Base-by-base conservation (phyloP, 2,113 vertebrate genomes). In the Megatriorchis doriae region DNA sequence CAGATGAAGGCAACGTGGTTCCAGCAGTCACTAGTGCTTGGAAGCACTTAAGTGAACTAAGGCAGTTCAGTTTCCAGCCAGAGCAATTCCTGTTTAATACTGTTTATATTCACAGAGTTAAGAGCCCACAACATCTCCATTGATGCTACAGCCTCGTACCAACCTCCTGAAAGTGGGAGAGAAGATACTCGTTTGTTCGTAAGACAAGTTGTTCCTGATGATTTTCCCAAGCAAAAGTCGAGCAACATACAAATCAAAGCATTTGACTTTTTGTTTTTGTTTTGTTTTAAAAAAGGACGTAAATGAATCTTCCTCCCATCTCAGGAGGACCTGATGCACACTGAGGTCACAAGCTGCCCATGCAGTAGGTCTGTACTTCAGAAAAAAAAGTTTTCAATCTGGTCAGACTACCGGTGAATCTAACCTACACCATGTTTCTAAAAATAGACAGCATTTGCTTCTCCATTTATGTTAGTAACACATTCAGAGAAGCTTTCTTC, bases 111-210 rank as follows among this genome's bases (percentile, higher is more conserved):
- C 58, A 72, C 34, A 55, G 36, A 75, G 47, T 48, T 75, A 85
- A 86, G 16, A 72, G 55, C 16, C 19, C 36, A 59, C 8, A 3
- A 25, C 25, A 52, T 26, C 45, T 56, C 47, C 45, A 81, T 2
- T 61, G 65, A 72, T 53, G 36, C 38, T 79, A 19, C 32, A 65
- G 75, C 31, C 62, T 90, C 4, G 0, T 11, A 48, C 7, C 43
- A 73, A 43, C 43, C 85, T 88, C 47, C 14, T 59, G 36, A 7
- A 71, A 55, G 40, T 3, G 1, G 16, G 25, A 42, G 22, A 81
- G 26, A 75, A 38, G 16, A 40, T 4, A 84, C 2, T 29, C 3
- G 0, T 15, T n/a, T 14, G 9, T 40, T 86, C 4, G 0, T 15
- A 88, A 58, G 20, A 62, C 9, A 71, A 73, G 22, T 14, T 52